phyloP scores from a whole-genome alignment of 23 tunicate species.

The Oikopleura albicans region DNA sequence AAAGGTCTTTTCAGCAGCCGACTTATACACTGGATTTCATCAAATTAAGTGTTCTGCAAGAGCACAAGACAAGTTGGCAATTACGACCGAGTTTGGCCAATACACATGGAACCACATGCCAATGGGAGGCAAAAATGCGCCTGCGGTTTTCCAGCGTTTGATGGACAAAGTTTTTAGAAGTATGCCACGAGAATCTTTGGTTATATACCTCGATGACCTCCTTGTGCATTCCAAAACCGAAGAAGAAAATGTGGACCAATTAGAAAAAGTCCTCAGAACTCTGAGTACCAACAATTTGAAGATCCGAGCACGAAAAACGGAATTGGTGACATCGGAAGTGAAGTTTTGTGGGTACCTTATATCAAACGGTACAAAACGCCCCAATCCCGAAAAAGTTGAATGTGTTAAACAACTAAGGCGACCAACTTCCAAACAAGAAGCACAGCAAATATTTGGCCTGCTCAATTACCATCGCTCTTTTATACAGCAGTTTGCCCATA shows the following conservation, averaged over 20 bases:
- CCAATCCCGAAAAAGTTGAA: not conserved
- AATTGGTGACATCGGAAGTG: not conserved
- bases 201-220: not conserved
- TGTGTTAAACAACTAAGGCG: not conserved
- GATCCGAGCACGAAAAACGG: not conserved
- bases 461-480: not conserved
- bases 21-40: not conserved
- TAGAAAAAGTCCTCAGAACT: not conserved
- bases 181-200: not conserved
- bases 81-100: not conserved
- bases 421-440: not conserved
- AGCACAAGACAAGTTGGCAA: not conserved
- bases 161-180: not conserved
- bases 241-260: not conserved
- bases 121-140: not conserved
- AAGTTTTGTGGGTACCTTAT: not conserved
- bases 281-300: not conserved
- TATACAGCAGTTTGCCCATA: not conserved
- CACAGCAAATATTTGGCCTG: not conserved
- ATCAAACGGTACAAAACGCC: not conserved
- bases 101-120: not conserved
- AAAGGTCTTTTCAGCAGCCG: not conserved
- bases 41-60: not conserved
- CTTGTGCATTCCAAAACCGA: not conserved
- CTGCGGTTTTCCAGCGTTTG: not conserved